phyloP scores from a whole-genome alignment of 2,888 invertebrate species.

The Parthenolecanium corni region DNA sequence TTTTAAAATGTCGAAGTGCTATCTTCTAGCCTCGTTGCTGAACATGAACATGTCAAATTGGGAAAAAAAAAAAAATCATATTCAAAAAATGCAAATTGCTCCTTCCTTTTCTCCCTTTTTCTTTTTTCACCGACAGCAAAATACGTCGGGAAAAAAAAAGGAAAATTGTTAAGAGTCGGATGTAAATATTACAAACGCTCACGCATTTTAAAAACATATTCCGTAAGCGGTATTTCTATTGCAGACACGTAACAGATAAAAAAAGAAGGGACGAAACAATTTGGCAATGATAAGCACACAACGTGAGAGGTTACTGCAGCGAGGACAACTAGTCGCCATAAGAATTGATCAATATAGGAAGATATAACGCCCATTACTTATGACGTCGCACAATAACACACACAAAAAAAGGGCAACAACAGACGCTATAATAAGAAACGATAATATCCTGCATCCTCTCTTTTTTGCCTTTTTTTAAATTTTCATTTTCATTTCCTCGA shows the following conservation, averaged over 20 bases:
- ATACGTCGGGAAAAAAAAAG: no score
- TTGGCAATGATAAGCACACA: slow-evolving; percentile 19
- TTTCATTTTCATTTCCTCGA: no score
- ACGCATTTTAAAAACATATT: not conserved
- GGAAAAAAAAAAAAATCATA: no score
- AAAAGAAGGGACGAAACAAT: slow-evolving; percentile 11
- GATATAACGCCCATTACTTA: slow-evolving; percentile 20
- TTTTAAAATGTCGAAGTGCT: no score
- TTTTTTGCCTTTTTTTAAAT: not conserved
- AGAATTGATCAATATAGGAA: slow-evolving; percentile 24
- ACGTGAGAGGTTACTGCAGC: slow-evolving; percentile 19
- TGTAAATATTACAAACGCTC: no score
- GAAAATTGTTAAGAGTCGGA: no score
- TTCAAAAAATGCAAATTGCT: no score
- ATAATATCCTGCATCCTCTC: slow-evolving; percentile 6
- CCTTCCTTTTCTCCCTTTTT: no score
- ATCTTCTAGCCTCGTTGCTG: no score
- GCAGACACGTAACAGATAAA: slow-evolving; percentile 2
- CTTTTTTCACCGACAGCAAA: no score
- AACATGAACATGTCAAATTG: no score
- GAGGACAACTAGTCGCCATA: slow-evolving; percentile 23
- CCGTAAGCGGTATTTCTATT: not conserved
- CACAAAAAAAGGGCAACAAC: not conserved
- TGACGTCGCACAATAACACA: slow-evolving; percentile 10
- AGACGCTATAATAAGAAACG: slow-evolving; percentile 23